Evolutionary conservation across 2,888 invertebrate genomes (phyloP), one percentile per base, ranked within the genome.

Genomic region (Pseudococcus viburni): DNA sequence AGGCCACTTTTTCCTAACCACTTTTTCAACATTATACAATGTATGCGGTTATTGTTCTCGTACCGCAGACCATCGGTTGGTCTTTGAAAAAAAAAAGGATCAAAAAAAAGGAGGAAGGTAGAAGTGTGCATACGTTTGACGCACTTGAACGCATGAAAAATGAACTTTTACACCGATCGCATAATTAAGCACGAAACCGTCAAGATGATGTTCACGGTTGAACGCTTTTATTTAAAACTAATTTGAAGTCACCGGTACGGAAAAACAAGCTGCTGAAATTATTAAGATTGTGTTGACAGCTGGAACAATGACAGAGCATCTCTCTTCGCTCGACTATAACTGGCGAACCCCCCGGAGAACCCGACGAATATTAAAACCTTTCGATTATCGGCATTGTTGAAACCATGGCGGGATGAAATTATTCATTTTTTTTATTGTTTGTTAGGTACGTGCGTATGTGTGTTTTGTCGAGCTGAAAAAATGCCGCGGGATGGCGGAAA

Each of bases 221-320:
- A 87, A 55, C 87, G 87, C 87, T 51, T 87, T 51, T 80, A 77
- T 87, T 87, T 80, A 85, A 87, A 87, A 87, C 87, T 87, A 80
- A 87, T 87, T 87, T 80, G 77, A 80, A 87, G 48, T 77, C 87
- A 87, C 46, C 87, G 87, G 77, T 55, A 87, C 80, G 87, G 87
- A 87, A 87, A 87, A 87, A 87, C 87, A 77, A 87, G 77, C 87
- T 87, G 87, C 87, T 77, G 80, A 87, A 87, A 77, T 87, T 64
- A 64, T 86, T 87, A 77, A 80, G 87, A 87, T 87, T 87, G 87
- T 80, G 87, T 87, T 87, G 87, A 87, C 87, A 87, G 87, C 87
- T 77, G 87, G 80, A 87, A 87, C 77, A 87, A 87, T 80, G 80
- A 68, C 68, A 26, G 68, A 68, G 68, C 68, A 68, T 68, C 68